These are phyloP conservation scores for Caenorhabditis macrosperma DNA, from an alignment of 2,888 invertebrate genomes.

Conservation along the genomic window DNA sequence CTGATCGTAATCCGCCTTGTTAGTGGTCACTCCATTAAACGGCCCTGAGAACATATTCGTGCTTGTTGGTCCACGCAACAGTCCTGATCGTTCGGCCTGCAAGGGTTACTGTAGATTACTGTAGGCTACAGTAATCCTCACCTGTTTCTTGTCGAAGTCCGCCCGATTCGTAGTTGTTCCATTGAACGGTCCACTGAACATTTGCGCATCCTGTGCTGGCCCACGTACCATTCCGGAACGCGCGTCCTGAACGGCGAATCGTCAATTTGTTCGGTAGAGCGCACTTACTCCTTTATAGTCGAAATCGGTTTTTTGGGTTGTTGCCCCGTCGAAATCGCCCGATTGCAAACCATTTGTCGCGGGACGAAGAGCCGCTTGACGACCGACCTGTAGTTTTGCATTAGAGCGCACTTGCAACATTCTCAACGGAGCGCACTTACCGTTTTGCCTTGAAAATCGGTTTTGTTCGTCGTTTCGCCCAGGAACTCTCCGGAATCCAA, in stretches of 20 bases:
- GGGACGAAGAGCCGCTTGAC: constrained; percentile 47
- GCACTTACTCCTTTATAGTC: constrained; percentile 53
- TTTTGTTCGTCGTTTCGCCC: constrained; percentile 50
- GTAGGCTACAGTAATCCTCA: not conserved
- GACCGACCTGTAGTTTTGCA: constrained; percentile 24
- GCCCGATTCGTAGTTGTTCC: constrained; percentile 46
- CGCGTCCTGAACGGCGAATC: constrained; percentile 11
- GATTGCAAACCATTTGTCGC: constrained; percentile 43
- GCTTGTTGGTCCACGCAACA: constrained; percentile 19
- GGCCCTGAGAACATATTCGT: constrained; percentile 29
- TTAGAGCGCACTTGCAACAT: not conserved
- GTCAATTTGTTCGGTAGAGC: not conserved
- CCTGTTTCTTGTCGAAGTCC: constrained; percentile 50
- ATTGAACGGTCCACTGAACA: constrained; percentile 48
- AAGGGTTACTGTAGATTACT: not conserved
- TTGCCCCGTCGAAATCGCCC: constrained; percentile 65
- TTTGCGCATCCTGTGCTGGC: constrained; percentile 27
- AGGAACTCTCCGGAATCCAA: constrained; percentile 44
- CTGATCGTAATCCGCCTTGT: constrained; percentile 50
- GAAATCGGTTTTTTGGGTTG: constrained; percentile 66
- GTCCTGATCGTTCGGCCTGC: constrained; percentile 25
- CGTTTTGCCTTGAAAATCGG: constrained; percentile 46
- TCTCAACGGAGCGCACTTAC: constrained; percentile 4
- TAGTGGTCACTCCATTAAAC: constrained; percentile 50
- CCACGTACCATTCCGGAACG: constrained; percentile 26